phyloP scores from a whole-genome alignment of 1,140 invertebrate genomes.

The Drosophila melanica region DNA sequence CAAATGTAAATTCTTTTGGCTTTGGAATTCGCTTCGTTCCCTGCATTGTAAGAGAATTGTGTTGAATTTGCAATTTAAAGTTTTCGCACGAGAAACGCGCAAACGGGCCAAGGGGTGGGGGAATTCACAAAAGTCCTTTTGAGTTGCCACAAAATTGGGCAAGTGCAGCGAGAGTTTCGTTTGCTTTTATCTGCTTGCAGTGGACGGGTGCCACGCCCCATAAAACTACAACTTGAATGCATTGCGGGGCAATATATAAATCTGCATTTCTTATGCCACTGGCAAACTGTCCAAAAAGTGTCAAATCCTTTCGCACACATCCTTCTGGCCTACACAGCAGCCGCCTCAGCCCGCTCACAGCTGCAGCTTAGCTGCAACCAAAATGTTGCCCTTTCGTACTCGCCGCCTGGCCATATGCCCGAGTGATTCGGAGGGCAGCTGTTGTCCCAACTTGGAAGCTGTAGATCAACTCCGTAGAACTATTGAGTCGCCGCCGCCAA shows the following conservation, averaged over 20 bases:
- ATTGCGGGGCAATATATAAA: slow-evolving; percentile 29
- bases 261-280: slow-evolving; percentile 37
- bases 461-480: slow-evolving; percentile 16
- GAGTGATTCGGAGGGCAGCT: slow-evolving; percentile 1
- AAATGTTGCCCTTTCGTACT: slow-evolving; percentile 14
- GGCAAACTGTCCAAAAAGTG: slow-evolving; percentile 45
- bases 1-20: slow-evolving; percentile 51
- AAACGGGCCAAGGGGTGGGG: neutral
- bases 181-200: slow-evolving; percentile 43
- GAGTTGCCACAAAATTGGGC: slow-evolving; percentile 38
- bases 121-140: slow-evolving; percentile 30
- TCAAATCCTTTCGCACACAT: slow-evolving; percentile 43
- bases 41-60: slow-evolving; percentile 19
- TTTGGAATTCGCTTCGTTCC: slow-evolving; percentile 31
- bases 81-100: slow-evolving; percentile 31
- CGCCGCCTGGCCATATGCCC: slow-evolving; percentile 17
- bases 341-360: neutral
- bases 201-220: slow-evolving; percentile 1
- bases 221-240: slow-evolving; percentile 9
- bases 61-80: slow-evolving; percentile 57
- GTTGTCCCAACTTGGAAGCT: slow-evolving; percentile 17
- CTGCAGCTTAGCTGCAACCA: slow-evolving; percentile 27
- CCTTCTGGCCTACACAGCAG: slow-evolving; percentile 31
- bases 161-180: slow-evolving; percentile 39
- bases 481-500: slow-evolving; percentile 19